phyloP scores from a whole-genome alignment of 2,797 vertebrate species.

The Pyrrhura leucotis region DNA sequence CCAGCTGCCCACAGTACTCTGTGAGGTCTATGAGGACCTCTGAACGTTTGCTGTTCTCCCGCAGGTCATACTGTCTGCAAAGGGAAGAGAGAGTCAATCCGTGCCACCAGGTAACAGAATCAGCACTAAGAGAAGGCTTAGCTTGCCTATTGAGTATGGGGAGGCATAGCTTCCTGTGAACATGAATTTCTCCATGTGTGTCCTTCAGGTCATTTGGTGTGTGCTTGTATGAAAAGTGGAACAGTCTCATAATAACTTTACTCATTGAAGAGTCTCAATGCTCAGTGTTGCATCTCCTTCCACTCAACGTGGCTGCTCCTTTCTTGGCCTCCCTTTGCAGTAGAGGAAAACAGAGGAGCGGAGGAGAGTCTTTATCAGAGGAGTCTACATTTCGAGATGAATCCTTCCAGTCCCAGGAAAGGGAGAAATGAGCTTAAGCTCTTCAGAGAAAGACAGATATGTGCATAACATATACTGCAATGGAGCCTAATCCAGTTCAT shows the following conservation, averaged over 20 bases:
- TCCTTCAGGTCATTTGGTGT: background rate
- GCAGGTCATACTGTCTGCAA: constrained; percentile 93
- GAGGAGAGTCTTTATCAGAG: background rate
- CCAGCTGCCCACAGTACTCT: constrained; percentile 95
- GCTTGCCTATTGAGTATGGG: background rate
- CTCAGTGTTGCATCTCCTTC: background rate
- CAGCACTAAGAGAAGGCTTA: background rate
- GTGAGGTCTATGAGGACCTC: constrained; percentile 97
- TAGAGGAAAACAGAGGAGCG: background rate
- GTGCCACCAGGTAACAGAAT: rapidly evolving
- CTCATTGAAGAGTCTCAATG: background rate
- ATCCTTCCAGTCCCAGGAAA: background rate
- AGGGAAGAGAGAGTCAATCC: background rate
- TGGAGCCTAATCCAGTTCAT: background rate
- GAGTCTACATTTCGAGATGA: background rate
- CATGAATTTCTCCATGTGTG: background rate
- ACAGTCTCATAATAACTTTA: background rate
- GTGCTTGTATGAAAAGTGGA: background rate
- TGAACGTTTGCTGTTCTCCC: constrained; percentile 95
- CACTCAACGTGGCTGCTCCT: background rate
- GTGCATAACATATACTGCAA: background rate
- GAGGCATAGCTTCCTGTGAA: background rate
- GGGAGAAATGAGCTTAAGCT: background rate
- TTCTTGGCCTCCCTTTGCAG: background rate
- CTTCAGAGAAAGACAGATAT: background rate